Conservation (phyloP, 2,113 vertebrate genomes). For the Tyrannus savana region DNA sequence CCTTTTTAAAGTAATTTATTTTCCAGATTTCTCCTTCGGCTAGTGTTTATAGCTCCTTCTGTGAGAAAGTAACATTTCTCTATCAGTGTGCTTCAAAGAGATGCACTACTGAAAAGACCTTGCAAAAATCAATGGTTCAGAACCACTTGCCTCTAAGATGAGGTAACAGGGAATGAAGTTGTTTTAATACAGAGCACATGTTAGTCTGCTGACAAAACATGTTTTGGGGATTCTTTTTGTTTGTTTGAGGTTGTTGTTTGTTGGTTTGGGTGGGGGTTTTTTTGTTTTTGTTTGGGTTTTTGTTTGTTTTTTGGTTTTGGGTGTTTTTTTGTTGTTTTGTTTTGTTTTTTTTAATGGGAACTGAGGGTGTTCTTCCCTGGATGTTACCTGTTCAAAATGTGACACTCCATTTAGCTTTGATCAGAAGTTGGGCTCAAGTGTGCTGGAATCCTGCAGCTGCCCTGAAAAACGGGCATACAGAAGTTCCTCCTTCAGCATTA, state of each 20-base stretch:
- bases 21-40: background rate
- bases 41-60: background rate
- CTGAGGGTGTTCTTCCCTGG: background rate
- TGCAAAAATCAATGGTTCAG: background rate
- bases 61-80: background rate
- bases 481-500: background rate
- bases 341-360: background rate
- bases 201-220: background rate
- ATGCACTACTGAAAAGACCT: background rate
- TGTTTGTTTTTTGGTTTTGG: background rate
- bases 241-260: background rate
- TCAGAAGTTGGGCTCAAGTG: background rate
- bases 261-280: background rate
- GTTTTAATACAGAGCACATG: background rate
- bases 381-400: background rate
- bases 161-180: background rate
- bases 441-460: background rate
- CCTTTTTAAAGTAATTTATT: background rate
- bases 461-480: slow-evolving; percentile 41
- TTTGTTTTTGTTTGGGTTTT: background rate
- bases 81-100: background rate
- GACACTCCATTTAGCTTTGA: slow-evolving; percentile 11
- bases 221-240: background rate
- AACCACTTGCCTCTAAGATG: background rate
- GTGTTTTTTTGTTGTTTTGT: too few species aligned